phyloP scores from a whole-genome alignment of 2,797 vertebrate species.

The Paguma larvata region DNA sequence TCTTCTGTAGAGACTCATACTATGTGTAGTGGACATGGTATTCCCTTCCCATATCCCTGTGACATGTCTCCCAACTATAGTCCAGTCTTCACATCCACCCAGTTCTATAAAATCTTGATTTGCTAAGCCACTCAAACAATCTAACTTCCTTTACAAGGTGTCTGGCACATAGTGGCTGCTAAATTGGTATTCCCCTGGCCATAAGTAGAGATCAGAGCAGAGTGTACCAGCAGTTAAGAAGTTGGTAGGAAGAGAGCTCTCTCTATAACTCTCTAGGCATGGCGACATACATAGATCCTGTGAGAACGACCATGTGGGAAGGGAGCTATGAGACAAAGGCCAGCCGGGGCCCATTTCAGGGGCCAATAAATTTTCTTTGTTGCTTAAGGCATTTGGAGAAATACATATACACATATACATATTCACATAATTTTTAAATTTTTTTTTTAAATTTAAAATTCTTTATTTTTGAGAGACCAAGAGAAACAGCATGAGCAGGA shows the following conservation, averaged over 20 bases:
- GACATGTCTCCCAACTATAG: background rate
- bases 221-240: background rate
- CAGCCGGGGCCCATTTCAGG: background rate
- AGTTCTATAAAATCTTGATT: background rate
- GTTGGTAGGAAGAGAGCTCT: background rate
- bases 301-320: background rate
- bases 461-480: too few relatives aligned
- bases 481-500: too few relatives aligned
- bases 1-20: background rate
- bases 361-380: background rate
- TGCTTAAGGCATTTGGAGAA: background rate
- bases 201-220: background rate
- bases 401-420: background rate
- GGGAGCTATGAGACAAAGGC: background rate
- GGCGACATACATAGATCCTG: background rate
- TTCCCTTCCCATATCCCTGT: background rate
- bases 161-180: background rate
- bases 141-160: background rate
- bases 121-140: background rate
- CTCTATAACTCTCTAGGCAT: background rate
- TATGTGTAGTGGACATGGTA: background rate
- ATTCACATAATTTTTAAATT: too few relatives aligned
- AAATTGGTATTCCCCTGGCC: background rate
- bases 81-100: background rate
- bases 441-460: too few relatives aligned